Evolutionary conservation across 2,113 vertebrate genomes (phyloP).

Genomic region (Chloroceryle aenea): DNA sequence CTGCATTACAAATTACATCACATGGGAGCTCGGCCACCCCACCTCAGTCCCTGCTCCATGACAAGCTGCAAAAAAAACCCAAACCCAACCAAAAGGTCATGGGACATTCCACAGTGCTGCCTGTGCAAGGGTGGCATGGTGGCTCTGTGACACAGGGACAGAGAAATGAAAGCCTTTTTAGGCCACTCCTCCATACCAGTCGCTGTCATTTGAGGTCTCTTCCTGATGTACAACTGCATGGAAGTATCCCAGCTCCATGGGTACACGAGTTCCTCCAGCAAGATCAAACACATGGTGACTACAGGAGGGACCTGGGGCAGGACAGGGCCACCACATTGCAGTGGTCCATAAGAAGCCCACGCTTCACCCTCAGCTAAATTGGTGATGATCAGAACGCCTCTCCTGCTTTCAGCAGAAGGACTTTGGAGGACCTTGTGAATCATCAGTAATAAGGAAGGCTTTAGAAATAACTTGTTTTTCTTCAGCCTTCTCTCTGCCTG

Average conservation of each 20-base stretch:
- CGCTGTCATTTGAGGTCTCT: neutral
- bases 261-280: accelerated
- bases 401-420: neutral
- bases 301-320: neutral
- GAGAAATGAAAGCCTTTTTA: neutral
- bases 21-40: accelerated
- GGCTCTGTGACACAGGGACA: neutral
- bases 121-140: neutral
- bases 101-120: neutral
- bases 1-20: neutral
- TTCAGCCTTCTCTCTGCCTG: neutral
- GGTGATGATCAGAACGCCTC: neutral
- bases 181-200: too few species aligned
- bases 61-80: too few species aligned
- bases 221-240: neutral
- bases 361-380: accelerated
- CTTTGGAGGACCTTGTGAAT: neutral
- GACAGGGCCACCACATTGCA: accelerated
- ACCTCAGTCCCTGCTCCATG: neutral
- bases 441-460: neutral
- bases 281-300: accelerated
- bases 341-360: accelerated
- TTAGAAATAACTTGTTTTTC: neutral
- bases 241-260: neutral
- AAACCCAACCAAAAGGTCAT: neutral